Percentiles rank a stretch among this genome's conserved stretches.
Conservation (phyloP, 1,140 invertebrate species). For the Lepidurus packardi region DNA sequence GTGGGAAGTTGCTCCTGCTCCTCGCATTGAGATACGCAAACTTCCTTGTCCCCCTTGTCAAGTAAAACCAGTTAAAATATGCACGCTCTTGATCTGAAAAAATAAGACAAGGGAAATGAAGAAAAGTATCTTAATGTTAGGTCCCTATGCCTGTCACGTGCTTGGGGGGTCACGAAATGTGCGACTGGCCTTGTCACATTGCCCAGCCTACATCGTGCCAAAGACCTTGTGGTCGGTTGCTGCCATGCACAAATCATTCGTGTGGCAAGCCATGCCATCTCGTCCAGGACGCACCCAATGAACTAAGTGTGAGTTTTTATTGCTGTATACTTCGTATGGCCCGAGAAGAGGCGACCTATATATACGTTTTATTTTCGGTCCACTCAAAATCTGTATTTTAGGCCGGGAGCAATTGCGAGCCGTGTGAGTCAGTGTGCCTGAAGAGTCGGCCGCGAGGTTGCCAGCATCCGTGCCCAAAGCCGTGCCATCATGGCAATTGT, state of each 20-base stretch:
- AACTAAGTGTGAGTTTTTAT: slow-evolving; percentile 35
- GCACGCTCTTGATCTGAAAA: neutral
- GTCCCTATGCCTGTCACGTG: slow-evolving; percentile 67
- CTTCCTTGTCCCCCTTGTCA: slow-evolving; percentile 53
- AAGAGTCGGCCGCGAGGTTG: slow-evolving; percentile 67
- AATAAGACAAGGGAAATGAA: neutral
- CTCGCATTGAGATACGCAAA: slow-evolving; percentile 56
- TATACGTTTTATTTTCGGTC: too few relatives aligned
- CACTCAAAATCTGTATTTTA: slow-evolving; percentile 34
- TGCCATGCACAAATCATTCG: slow-evolving; percentile 72
- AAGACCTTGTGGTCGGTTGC: slow-evolving; percentile 58
- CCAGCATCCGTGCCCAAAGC: slow-evolving; percentile 61
- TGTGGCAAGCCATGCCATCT: slow-evolving; percentile 69
- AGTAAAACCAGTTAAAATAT: too few relatives aligned
- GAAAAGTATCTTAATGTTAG: slow-evolving; percentile 31
- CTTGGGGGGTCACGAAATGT: slow-evolving; percentile 73
- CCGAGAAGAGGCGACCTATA: too few relatives aligned
- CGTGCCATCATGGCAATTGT: slow-evolving; percentile 46
- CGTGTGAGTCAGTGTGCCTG: slow-evolving; percentile 64
- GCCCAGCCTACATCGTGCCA: slow-evolving; percentile 66
- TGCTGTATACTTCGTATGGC: neutral
- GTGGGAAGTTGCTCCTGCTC: slow-evolving; percentile 56
- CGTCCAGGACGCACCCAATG: slow-evolving; percentile 44
- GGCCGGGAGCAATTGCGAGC: slow-evolving; percentile 56
- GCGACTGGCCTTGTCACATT: slow-evolving; percentile 65